Conservation (phyloP, 2,888 invertebrate genomes). For the Pollenia angustigena region DNA sequence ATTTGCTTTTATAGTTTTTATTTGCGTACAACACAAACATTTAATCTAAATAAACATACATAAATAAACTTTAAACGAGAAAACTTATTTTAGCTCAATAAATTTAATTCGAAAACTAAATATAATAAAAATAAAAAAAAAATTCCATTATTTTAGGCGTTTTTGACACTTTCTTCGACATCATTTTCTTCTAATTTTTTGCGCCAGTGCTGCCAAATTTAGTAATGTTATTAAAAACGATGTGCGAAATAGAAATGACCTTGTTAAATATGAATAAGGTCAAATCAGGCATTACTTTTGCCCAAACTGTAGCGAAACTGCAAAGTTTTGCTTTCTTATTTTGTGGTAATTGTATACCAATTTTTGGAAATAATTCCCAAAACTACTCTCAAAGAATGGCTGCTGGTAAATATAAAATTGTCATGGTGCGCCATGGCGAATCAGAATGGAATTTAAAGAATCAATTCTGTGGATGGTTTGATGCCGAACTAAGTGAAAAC, state of each 20-base stretch:
- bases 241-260: conserved; percentile 74
- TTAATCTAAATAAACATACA: no score
- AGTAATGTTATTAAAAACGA: not conserved
- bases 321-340: not conserved
- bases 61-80: no score
- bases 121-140: no score
- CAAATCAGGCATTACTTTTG: conserved; percentile 74
- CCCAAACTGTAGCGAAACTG: not conserved
- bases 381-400: conserved; percentile 77
- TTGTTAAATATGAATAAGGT: conserved; percentile 77
- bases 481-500: conserved; percentile 89
- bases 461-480: conserved; percentile 90
- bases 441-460: conserved; percentile 92
- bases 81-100: no score
- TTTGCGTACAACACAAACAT: no score
- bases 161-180: not conserved
- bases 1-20: not conserved
- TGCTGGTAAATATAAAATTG: conserved; percentile 87
- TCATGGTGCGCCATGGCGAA: conserved; percentile 91
- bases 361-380: conserved; percentile 25
- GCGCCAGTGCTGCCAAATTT: conserved; percentile 61
- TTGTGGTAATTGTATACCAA: not conserved
- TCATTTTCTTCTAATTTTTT: not conserved
- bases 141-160: no score
- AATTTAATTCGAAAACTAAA: no score